A percentile compares a stretch with the other conserved stretches of the same genome.
phyloP scores from a whole-genome alignment of 2,113 vertebrate species.

The Neomonachus schauinslandi region DNA sequence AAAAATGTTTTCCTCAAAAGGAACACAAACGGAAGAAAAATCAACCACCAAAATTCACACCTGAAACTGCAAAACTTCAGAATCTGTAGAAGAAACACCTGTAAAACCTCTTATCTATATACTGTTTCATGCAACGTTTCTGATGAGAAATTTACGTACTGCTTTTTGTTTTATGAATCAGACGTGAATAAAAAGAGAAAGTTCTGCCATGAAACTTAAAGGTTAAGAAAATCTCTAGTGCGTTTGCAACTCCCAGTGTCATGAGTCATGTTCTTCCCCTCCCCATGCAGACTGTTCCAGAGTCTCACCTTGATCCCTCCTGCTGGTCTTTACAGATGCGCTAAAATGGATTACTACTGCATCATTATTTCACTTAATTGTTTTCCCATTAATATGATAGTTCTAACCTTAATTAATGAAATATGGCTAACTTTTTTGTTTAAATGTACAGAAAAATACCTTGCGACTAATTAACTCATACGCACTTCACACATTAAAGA shows the following conservation, averaged over 20 bases:
- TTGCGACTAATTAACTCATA: slow-evolving; percentile 78
- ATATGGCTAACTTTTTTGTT: slow-evolving; percentile 65
- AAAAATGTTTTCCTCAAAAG: slow-evolving; percentile 53
- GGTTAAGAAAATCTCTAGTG: background rate
- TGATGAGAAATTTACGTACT: background rate
- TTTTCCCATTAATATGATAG: slow-evolving; percentile 84
- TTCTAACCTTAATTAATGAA: slow-evolving; percentile 81
- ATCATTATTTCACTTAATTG: slow-evolving; percentile 79
- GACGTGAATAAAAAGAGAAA: background rate
- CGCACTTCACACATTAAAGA: slow-evolving; percentile 77
- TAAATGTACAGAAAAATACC: slow-evolving; percentile 77
- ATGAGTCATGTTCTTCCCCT: background rate
- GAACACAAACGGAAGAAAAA: background rate
- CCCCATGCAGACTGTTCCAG: background rate
- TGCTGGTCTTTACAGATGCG: background rate
- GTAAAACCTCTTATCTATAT: background rate
- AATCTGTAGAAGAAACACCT: background rate
- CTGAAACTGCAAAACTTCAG: background rate
- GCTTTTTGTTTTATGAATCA: background rate
- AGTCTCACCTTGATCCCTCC: slow-evolving; percentile 50
- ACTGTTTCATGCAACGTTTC: background rate
- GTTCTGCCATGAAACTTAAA: background rate
- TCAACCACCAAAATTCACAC: background rate
- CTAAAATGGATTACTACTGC: background rate
- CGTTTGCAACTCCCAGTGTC: background rate